A percentile compares a stretch with the other conserved stretches of the same genome.
These are phyloP conservation scores for Dysdera silvatica DNA, from an alignment of 1,140 invertebrate species.

Conservation along the genomic window DNA sequence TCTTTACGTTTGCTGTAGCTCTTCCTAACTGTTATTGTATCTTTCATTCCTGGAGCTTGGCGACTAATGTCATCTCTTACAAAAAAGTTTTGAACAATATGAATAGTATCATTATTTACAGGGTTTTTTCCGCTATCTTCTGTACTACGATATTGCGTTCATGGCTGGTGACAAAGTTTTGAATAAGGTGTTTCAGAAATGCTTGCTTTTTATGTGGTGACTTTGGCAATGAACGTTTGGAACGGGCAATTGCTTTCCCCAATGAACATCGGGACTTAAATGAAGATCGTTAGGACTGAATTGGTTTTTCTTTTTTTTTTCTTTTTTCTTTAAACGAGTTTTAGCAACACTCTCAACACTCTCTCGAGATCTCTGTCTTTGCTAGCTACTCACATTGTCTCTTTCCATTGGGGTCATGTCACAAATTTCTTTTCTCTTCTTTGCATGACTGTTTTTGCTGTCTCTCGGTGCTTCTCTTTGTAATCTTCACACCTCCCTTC, in stretches of 20 bases:
- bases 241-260: slow-evolving; percentile 1
- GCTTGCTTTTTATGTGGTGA: slow-evolving; percentile 1
- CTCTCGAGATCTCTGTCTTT: neutral
- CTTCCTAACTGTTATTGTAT: neutral
- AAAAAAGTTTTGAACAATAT: neutral
- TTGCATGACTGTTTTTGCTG: neutral
- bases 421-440: neutral
- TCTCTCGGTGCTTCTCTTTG: neutral
- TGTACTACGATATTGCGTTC: neutral
- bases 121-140: neutral
- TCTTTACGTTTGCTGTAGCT: neutral
- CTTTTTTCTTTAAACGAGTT: slow-evolving; percentile 1
- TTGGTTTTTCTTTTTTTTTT: neutral
- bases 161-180: neutral
- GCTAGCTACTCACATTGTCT: neutral
- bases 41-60: slow-evolving; percentile 10
- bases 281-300: neutral
- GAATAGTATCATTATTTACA: neutral
- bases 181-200: neutral
- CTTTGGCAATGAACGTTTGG: slow-evolving; percentile 1
- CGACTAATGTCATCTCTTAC: slow-evolving; percentile 8
- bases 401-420: neutral
- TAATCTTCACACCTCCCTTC: slow-evolving; percentile 5
- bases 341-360: slow-evolving; percentile 1
- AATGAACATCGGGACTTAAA: neutral